phyloP scores from a whole-genome alignment of 2,113 vertebrate genomes.

The human region GRCh38 chr5:174620001-174620500 shows the following conservation, averaged over 20 bases:
- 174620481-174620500: not conserved
- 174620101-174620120: not conserved
- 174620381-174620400: not conserved
- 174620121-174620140: not conserved
- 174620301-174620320: accelerated
- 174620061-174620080: accelerated
- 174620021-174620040: too few relatives aligned
- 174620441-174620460: not conserved
- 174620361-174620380: not conserved
- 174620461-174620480: not conserved
- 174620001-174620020: accelerated
- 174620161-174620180: not conserved
- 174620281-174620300: not conserved
- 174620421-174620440: not conserved
- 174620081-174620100: not conserved
- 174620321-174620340: too few relatives aligned
- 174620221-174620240: not conserved
- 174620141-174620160: not conserved
- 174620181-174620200: accelerated
- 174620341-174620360: not conserved
- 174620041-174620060: accelerated
- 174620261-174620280: not conserved
- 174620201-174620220: not conserved
- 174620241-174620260: not conserved
- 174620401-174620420: not conserved